A percentile compares a stretch with the other conserved stretches of the same genome.
Conservation (phyloP, 2,888 invertebrate species). For the Eurytoma californica region DNA sequence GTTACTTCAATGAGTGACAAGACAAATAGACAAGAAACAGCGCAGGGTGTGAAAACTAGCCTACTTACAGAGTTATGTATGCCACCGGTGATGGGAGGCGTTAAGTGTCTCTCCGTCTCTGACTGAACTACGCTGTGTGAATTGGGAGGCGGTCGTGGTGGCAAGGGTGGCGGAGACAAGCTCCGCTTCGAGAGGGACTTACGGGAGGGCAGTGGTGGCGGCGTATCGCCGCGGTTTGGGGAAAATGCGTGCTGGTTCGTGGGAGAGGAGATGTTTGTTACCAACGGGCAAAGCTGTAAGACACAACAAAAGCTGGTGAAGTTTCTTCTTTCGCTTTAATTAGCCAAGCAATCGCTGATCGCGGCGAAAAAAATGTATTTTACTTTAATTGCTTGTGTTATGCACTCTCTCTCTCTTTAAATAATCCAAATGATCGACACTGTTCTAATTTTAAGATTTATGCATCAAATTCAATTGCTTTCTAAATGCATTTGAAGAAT, state of each 20-base stretch:
- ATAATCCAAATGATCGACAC: neutral
- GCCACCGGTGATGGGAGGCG: slow-evolving; percentile 66
- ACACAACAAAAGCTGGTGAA: slow-evolving; percentile 71
- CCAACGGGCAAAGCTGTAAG: slow-evolving; percentile 75
- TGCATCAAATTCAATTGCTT: no score
- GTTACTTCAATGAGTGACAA: neutral
- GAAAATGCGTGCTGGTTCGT: slow-evolving; percentile 70
- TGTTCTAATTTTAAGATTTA: no score
- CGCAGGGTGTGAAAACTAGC: slow-evolving; percentile 60
- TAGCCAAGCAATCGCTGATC: slow-evolving; percentile 1
- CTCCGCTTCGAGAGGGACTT: slow-evolving; percentile 74
- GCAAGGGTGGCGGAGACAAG: slow-evolving; percentile 78
- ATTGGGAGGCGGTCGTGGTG: slow-evolving; percentile 77
- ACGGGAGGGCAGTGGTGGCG: slow-evolving; percentile 75
- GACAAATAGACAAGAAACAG: slow-evolving; percentile 45
- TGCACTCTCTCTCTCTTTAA: no score
- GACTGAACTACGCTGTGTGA: slow-evolving; percentile 66
- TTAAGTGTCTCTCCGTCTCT: slow-evolving; percentile 74
- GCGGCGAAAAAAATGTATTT: no score
- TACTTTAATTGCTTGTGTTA: no score
- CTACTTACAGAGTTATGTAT: slow-evolving; percentile 75
- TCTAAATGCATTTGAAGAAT: no score
- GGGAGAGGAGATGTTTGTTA: slow-evolving; percentile 72
- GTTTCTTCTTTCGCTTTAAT: slow-evolving; percentile 14
- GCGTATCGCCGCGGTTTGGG: slow-evolving; percentile 70